A percentile compares a stretch with the other conserved stretches of the same genome.
Evolutionary conservation across 2,113 vertebrate species (phyloP).

Genomic region (Athene cunicularia): DNA sequence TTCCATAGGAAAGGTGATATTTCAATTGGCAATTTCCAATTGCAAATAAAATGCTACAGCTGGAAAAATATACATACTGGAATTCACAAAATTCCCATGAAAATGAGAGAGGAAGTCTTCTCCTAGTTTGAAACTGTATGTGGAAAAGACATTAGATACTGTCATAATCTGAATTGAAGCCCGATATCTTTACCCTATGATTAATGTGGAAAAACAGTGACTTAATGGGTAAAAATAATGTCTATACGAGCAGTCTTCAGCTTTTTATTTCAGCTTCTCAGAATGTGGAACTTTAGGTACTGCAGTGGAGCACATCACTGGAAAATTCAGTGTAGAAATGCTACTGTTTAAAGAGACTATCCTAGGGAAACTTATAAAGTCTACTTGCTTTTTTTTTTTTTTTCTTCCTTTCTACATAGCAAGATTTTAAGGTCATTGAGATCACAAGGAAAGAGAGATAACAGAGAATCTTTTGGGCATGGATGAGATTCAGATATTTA

Average conservation of each 20-base stretch:
- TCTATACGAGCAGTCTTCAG: conserved; percentile 53
- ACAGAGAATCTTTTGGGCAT: neutral
- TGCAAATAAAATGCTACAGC: conserved; percentile 74
- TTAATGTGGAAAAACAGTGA: conserved; percentile 81
- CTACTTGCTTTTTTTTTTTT: neutral
- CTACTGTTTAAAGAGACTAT: neutral
- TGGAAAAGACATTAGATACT: conserved; percentile 80
- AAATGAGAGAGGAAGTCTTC: conserved; percentile 74
- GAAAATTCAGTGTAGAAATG: conserved; percentile 44
- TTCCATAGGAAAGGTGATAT: conserved; percentile 76
- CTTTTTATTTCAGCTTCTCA: conserved; percentile 54
- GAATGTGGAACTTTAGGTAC: conserved; percentile 47
- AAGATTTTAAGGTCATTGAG: neutral
- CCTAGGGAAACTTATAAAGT: neutral
- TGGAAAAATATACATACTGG: conserved; percentile 78
- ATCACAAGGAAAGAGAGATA: neutral
- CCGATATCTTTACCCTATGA: conserved; percentile 77
- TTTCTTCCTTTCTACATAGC: neutral
- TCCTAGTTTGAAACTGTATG: conserved; percentile 59
- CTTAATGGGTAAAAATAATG: conserved; percentile 65
- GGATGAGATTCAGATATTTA: neutral
- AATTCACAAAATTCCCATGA: conserved; percentile 78
- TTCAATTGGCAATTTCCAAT: conserved; percentile 69
- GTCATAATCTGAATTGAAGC: conserved; percentile 78
- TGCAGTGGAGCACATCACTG: neutral